phyloP scores from a whole-genome alignment of 2,888 invertebrate genomes.

The Melanotus villosus region DNA sequence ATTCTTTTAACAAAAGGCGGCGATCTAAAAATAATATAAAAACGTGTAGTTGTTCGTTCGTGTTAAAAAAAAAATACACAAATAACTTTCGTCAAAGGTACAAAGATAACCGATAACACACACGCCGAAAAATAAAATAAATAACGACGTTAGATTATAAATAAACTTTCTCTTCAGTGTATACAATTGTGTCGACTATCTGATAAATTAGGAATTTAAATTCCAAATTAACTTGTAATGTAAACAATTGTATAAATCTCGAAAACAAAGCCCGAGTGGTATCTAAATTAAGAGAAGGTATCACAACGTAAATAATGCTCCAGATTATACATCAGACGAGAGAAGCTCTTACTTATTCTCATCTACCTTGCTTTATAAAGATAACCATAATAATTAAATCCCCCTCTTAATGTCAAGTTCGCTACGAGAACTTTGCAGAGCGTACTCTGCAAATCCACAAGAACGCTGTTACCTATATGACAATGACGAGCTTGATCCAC shows the following conservation, averaged over 20 bases:
- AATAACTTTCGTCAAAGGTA: neutral
- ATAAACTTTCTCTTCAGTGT: constrained; percentile 36
- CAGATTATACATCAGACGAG: constrained; percentile 65
- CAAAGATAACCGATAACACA: neutral
- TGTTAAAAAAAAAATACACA: neutral
- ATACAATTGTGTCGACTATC: constrained; percentile 53
- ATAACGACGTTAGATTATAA: constrained; percentile 17
- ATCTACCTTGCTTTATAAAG: constrained; percentile 66
- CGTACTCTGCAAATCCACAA: constrained; percentile 52
- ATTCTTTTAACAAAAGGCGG: no score
- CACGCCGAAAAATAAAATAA: constrained; percentile 11
- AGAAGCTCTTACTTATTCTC: constrained; percentile 58
- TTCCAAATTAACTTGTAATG: constrained; percentile 68
- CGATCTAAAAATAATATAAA: no score
- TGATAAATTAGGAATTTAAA: constrained; percentile 68
- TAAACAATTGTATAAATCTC: constrained; percentile 69
- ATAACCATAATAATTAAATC: constrained; percentile 68
- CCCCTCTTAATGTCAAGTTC: constrained; percentile 54
- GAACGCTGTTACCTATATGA: constrained; percentile 61
- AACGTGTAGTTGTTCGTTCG: no score
- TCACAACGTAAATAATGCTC: constrained; percentile 63
- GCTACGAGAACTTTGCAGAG: constrained; percentile 44
- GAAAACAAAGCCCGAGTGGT: constrained; percentile 65
- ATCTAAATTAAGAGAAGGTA: constrained; percentile 63
- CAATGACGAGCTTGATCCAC: constrained; percentile 62